These are phyloP conservation scores for Romanomermis culicivorax DNA, from an alignment of 2,888 invertebrate genomes.

Conservation along the genomic window DNA sequence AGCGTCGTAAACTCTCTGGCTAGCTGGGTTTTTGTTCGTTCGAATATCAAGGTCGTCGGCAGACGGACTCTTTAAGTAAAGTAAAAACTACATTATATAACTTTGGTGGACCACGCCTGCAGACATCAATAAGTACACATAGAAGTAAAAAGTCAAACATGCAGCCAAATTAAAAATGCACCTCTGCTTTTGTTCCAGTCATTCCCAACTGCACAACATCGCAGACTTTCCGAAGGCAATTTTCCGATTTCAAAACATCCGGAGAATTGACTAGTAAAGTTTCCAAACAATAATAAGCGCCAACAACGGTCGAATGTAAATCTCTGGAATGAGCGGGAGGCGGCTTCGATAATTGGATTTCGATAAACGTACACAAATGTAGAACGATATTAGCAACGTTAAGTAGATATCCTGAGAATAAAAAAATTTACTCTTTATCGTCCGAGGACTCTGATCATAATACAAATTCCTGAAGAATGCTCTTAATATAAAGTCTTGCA, in stretches of 20 bases:
- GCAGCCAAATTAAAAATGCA: neutral
- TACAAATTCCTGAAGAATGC: too few species aligned
- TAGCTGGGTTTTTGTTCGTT: slow-evolving; percentile 53
- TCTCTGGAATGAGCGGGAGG: slow-evolving; percentile 76
- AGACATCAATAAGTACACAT: too few species aligned
- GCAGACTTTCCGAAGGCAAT: slow-evolving; percentile 70
- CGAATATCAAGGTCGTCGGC: slow-evolving; percentile 3
- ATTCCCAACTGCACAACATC: slow-evolving; percentile 94
- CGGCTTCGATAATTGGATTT: slow-evolving; percentile 76
- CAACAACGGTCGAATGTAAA: slow-evolving; percentile 73
- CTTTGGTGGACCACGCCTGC: too few species aligned
- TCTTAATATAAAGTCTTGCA: too few species aligned
- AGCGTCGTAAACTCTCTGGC: slow-evolving; percentile 87
- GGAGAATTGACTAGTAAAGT: slow-evolving; percentile 82
- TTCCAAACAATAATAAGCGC: slow-evolving; percentile 36
- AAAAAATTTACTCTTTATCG: too few species aligned
- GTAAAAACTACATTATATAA: too few species aligned
- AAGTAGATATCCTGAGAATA: neutral
- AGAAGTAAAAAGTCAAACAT: neutral
- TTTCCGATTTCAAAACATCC: slow-evolving; percentile 64
- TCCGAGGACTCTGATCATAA: too few species aligned
- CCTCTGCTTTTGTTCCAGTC: slow-evolving; percentile 54
- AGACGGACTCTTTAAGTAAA: too few species aligned
- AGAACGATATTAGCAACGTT: slow-evolving; percentile 40
- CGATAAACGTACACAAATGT: slow-evolving; percentile 94